Conservation (phyloP, 2,113 vertebrate species). For the Struthidea cinerea region DNA sequence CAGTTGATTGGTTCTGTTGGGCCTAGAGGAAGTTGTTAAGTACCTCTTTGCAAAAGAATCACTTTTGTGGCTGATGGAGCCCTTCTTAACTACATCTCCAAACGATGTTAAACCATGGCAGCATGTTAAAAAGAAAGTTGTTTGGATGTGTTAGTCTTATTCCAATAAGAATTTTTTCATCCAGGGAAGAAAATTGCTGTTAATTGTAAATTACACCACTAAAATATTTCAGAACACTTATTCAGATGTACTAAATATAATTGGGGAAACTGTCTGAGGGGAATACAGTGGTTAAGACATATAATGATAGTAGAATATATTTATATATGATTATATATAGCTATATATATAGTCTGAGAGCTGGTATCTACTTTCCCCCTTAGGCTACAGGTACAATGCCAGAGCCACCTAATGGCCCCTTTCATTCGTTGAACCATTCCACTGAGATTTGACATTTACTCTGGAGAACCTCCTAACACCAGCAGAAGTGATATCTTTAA, state of each 20-base stretch:
- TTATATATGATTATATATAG: background rate
- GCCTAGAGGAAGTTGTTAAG: no score
- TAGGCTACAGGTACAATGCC: accelerated
- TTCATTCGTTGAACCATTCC: background rate
- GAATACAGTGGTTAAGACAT: background rate
- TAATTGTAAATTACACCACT: background rate
- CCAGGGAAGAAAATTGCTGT: background rate
- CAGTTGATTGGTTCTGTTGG: no score
- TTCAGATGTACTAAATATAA: background rate
- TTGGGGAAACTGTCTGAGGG: background rate
- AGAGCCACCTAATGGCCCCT: background rate
- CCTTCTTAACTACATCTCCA: no score
- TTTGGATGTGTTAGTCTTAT: background rate
- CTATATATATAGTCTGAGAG: background rate
- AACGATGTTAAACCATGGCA: no score
- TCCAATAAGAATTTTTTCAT: background rate
- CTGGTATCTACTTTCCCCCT: background rate
- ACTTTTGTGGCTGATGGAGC: no score
- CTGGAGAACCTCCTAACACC: background rate
- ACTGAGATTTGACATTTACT: background rate
- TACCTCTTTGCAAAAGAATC: no score
- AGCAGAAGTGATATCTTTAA: background rate
- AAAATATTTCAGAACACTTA: background rate
- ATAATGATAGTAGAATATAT: background rate
- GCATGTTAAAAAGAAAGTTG: background rate